These are phyloP conservation scores for Mobula birostris DNA, from an alignment of 2,113 vertebrate species.

Conservation along the genomic window DNA sequence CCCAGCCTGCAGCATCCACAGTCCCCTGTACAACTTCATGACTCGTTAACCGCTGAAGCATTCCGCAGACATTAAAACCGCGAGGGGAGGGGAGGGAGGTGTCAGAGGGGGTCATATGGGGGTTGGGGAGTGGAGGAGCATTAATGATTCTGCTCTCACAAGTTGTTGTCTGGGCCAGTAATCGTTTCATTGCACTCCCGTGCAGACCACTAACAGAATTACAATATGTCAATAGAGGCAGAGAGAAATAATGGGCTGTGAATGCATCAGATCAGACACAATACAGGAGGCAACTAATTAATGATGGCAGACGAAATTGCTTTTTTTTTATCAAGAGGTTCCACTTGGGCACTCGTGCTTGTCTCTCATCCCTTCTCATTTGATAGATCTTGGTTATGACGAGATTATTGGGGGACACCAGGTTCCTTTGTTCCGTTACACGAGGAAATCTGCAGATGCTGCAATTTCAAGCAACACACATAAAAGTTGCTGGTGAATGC, in stretches of 20 bases:
- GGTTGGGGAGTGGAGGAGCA: not conserved
- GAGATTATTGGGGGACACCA: constrained; percentile 23
- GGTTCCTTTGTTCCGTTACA: not conserved
- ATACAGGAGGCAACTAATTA: constrained; percentile 29
- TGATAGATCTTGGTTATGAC: constrained; percentile 12
- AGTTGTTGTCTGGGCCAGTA: constrained; percentile 16
- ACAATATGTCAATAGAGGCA: constrained; percentile 22
- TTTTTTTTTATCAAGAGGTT: constrained; percentile 34
- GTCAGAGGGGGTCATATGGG: rapidly evolving
- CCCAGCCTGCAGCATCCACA: no score
- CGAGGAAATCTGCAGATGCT: no score
- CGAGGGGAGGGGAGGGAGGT: no score
- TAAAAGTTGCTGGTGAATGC: no score
- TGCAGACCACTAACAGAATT: constrained; percentile 29
- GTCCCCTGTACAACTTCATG: no score
- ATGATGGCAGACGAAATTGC: constrained; percentile 32
- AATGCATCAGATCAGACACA: not conserved
- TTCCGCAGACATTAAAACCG: not conserved
- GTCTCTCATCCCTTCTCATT: constrained; percentile 5
- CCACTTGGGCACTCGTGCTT: constrained; percentile 19
- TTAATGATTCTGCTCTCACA: not conserved
- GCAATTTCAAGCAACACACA: no score
- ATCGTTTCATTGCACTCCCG: constrained; percentile 2
- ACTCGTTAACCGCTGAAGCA: no score
- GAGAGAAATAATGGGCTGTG: constrained; percentile 20